Percentiles rank a stretch among this genome's conserved stretches.
Conservation (phyloP, 2,888 invertebrate genomes). For the Nemurella pictetii region DNA sequence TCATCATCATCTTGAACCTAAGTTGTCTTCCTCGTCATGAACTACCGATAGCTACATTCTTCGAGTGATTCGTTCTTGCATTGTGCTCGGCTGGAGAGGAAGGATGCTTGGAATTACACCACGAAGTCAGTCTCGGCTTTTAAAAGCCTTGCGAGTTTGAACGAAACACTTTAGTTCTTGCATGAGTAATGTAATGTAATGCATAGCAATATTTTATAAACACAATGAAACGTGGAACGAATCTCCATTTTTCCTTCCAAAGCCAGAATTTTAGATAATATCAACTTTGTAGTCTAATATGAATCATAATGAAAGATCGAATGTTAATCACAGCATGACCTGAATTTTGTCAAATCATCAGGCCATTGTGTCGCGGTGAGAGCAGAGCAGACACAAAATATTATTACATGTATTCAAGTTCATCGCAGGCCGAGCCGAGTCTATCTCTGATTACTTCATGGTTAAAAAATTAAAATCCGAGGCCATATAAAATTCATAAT, state of each 20-base stretch:
- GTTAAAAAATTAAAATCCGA: not conserved
- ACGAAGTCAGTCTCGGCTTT: not conserved
- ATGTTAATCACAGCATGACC: not conserved
- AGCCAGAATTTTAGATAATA: not conserved
- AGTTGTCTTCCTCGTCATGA: not conserved
- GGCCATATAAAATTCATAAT: not conserved
- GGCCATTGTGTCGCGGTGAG: not conserved
- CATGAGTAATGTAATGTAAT: not conserved
- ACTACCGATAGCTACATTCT: not conserved
- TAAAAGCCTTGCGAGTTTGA: not conserved
- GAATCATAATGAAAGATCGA: not conserved
- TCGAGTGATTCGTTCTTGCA: not conserved
- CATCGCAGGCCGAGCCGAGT: no score
- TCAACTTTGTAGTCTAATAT: not conserved
- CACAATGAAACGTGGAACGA: not conserved
- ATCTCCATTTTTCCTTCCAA: not conserved
- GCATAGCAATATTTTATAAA: not conserved
- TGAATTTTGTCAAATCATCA: not conserved
- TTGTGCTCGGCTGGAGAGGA: not conserved
- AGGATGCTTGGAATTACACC: not conserved
- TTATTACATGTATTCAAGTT: no score
- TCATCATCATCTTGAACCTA: not conserved
- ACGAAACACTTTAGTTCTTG: no score
- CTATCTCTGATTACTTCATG: no score
- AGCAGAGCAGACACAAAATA: no score